phyloP scores from a whole-genome alignment of 1,140 invertebrate species.

The Procambarus virginalis region DNA sequence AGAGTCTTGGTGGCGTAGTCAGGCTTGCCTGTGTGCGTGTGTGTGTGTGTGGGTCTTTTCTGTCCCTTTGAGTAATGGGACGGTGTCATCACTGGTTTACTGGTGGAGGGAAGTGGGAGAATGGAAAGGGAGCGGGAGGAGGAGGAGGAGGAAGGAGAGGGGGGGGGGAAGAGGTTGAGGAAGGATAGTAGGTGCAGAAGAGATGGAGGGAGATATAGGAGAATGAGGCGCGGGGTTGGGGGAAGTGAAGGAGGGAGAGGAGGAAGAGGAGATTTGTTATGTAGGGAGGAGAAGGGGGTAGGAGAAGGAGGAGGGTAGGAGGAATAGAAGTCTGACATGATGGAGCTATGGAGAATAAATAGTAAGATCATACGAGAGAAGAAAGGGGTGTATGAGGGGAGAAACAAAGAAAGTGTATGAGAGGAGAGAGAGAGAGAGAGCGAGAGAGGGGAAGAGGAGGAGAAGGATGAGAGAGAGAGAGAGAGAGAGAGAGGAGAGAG shows the following conservation, averaged over 20 bases:
- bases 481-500: not conserved
- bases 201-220: not conserved
- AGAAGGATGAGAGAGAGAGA: not conserved
- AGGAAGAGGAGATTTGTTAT: not conserved
- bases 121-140: not conserved
- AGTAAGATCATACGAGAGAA: no score
- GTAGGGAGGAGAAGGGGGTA: not conserved
- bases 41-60: no score
- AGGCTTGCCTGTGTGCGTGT: no score
- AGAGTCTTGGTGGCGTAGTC: no score
- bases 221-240: not conserved
- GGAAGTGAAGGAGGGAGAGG: not conserved
- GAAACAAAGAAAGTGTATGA: not conserved
- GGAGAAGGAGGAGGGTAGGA: not conserved
- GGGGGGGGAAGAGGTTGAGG: no score
- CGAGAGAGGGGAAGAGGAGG: not conserved
- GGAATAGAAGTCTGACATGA: no score
- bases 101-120: no score
- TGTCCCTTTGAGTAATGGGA: no score
- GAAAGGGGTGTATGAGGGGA: no score
- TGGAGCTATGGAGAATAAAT: no score
- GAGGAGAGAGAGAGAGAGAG: not conserved
- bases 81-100: no score
- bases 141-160: no score
- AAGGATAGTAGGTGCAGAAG: not conserved